Conservation (phyloP, 2,797 vertebrate species). For the Melanotaenia boesemani region DNA sequence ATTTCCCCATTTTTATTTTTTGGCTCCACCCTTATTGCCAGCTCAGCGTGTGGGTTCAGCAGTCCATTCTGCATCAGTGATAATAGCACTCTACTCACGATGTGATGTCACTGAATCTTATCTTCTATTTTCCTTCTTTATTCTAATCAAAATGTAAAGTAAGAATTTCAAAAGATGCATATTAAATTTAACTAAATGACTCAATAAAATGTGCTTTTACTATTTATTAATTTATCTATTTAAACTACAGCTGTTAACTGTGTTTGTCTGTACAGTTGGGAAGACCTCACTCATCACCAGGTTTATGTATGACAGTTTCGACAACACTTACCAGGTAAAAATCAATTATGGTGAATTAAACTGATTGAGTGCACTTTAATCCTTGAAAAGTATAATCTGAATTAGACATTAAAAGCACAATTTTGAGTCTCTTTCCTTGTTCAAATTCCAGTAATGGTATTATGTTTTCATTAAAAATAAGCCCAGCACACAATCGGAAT, state of each 20-base stretch:
- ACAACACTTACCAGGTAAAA: conserved; percentile 95
- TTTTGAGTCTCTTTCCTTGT: not conserved
- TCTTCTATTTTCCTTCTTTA: not conserved
- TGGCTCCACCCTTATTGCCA: conserved; percentile 86
- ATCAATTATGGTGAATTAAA: not conserved
- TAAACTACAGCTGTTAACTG: conserved; percentile 5
- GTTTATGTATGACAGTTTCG: conserved; percentile 98
- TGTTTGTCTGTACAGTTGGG: conserved; percentile 85
- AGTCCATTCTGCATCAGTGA: conserved; percentile 56
- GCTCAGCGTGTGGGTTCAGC: conserved; percentile 82
- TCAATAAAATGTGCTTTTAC: not conserved
- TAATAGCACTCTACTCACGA: conserved; percentile 17
- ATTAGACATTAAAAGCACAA: not conserved
- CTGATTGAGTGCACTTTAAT: not conserved
- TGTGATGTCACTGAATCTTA: conserved; percentile 30
- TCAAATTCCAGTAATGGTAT: not conserved
- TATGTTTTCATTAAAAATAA: not conserved
- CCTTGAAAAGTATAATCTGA: not conserved
- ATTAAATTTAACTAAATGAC: not conserved
- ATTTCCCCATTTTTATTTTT: conserved; percentile 9
- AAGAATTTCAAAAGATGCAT: not conserved
- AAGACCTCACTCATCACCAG: conserved; percentile 96
- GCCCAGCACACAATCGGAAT: no score
- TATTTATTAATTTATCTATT: not conserved
- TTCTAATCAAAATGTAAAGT: not conserved